Evolutionary conservation across 2,113 vertebrate genomes (phyloP).

Genomic region (Dromas ardeola): DNA sequence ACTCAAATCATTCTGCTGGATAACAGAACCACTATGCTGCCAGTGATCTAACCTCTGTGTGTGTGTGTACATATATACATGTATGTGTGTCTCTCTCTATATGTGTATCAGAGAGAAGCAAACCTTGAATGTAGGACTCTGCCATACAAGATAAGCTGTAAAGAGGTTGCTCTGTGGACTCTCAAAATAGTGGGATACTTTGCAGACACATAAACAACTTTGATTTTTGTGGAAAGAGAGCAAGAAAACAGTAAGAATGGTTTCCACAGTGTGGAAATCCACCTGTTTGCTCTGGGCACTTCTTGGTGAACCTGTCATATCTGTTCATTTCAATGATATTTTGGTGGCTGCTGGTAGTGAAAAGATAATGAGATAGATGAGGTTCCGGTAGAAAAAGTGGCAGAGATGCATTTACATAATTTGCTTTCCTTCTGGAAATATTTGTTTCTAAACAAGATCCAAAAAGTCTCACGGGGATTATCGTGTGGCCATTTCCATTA

Average conservation of each 20-base stretch:
- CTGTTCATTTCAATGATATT: background rate
- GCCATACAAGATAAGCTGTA: background rate
- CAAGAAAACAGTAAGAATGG: background rate
- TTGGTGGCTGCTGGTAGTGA: background rate
- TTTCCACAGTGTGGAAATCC: background rate
- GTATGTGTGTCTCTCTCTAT: fast-evolving
- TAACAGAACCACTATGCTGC: background rate
- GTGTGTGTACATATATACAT: fast-evolving
- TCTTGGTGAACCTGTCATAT: background rate
- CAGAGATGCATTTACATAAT: background rate
- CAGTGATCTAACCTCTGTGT: background rate
- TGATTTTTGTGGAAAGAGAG: background rate
- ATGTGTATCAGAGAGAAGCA: background rate
- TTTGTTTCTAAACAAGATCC: background rate
- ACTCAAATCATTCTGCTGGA: background rate
- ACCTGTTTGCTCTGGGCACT: background rate
- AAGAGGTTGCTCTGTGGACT: background rate
- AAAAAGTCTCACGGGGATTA: background rate
- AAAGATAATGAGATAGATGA: background rate
- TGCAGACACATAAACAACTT: background rate
- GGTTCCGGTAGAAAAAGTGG: background rate
- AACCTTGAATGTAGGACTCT: background rate
- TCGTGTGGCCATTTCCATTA: background rate
- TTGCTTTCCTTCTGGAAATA: background rate
- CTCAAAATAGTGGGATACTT: background rate